Conservation (phyloP, 2,888 invertebrate species). For the Tholera decimalis region DNA sequence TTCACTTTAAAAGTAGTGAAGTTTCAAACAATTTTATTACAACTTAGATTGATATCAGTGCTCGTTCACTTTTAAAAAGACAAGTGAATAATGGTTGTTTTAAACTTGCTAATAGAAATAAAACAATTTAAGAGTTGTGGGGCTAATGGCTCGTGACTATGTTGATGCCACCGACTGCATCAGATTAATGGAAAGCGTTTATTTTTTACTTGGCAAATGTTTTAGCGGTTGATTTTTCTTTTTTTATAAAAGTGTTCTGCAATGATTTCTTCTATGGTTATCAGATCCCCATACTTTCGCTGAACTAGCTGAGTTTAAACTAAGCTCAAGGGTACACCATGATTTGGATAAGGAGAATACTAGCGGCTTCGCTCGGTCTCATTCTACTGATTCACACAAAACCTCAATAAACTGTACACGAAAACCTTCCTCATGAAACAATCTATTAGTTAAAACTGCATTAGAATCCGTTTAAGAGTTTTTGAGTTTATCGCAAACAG, state of each 20-base stretch:
- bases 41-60: slow-evolving; percentile 25
- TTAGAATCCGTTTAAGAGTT: no score
- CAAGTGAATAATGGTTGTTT: slow-evolving; percentile 40
- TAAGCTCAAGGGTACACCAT: background rate
- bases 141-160: slow-evolving; percentile 25
- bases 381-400: background rate
- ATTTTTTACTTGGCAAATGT: no score
- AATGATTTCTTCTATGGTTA: no score
- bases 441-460: no score
- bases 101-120: slow-evolving; percentile 44
- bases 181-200: no score
- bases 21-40: slow-evolving; percentile 26
- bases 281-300: no score
- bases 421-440: no score
- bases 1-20: background rate
- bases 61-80: slow-evolving; percentile 30
- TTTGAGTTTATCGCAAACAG: no score
- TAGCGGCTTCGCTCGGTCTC: background rate
- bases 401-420: no score
- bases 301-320: background rate
- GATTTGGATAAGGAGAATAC: background rate
- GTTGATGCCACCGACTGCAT: no score
- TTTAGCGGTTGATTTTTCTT: background rate
- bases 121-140: slow-evolving; percentile 8
- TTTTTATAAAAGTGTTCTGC: no score